Conservation (phyloP, 2,113 vertebrate species). For the Eurystomus gularis region DNA sequence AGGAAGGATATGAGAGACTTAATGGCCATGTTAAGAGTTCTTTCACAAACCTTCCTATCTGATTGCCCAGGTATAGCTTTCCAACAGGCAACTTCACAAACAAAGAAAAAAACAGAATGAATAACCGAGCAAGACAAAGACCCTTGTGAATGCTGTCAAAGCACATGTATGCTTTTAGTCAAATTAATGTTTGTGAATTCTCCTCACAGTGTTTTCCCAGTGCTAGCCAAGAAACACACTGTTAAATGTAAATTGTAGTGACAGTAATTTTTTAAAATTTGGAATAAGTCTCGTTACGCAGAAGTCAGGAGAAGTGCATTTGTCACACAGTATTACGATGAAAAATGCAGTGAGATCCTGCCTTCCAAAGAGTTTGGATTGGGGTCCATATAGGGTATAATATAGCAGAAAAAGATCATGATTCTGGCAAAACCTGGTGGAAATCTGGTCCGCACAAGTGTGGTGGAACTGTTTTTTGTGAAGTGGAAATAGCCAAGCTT, state of each 20-base stretch:
- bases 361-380: background rate
- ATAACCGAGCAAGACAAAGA: background rate
- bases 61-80: background rate
- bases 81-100: background rate
- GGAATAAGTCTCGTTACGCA: background rate
- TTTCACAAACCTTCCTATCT: background rate
- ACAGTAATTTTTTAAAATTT: background rate
- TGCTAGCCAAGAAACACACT: background rate
- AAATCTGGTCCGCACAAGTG: background rate
- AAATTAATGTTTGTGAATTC: constrained; percentile 20
- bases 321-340: background rate
- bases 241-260: constrained; percentile 28
- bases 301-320: background rate
- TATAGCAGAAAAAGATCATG: fast-evolving
- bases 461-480: background rate
- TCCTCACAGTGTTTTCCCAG: constrained; percentile 15
- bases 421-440: background rate
- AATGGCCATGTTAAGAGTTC: background rate
- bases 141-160: constrained; percentile 19
- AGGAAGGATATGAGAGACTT: background rate
- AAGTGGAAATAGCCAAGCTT: background rate
- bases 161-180: constrained; percentile 7
- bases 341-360: background rate
- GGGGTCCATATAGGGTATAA: background rate
- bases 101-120: background rate